Evolutionary conservation across 2,113 vertebrate species (phyloP).

Genomic region (Corythaeola cristata): DNA sequence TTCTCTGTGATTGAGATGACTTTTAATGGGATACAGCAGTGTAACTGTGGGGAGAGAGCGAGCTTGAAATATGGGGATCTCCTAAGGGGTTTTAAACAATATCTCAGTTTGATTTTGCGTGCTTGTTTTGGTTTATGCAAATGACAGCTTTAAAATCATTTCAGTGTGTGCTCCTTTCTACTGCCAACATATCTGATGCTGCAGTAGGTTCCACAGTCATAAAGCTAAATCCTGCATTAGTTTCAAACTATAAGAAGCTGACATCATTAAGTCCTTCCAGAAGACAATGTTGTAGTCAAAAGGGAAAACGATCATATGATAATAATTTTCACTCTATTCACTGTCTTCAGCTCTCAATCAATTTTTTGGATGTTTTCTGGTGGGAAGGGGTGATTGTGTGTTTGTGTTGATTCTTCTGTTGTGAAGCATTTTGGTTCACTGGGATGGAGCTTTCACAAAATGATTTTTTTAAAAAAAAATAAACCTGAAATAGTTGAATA

Average conservation of each 20-base stretch:
- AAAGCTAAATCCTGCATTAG: neutral
- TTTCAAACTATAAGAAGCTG: neutral
- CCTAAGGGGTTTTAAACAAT: constrained; percentile 9
- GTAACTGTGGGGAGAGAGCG: neutral
- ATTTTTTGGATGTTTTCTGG: neutral
- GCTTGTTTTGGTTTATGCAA: neutral
- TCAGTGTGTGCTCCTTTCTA: neutral
- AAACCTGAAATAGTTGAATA: neutral
- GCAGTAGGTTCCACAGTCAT: neutral
- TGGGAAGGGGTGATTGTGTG: neutral
- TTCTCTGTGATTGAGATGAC: neutral
- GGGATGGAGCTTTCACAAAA: neutral
- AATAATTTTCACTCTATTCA: neutral
- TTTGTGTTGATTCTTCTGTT: neutral
- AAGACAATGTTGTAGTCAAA: neutral
- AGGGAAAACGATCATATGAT: neutral
- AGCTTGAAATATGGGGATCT: neutral
- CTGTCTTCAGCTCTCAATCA: neutral
- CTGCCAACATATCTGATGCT: constrained; percentile 15
- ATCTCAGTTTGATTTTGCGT: constrained; percentile 20
- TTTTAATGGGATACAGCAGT: neutral
- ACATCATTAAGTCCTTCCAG: neutral
- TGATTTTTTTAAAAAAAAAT: neutral
- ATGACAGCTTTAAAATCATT: constrained; percentile 28
- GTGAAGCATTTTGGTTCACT: neutral